These are phyloP conservation scores for Sturmia bella DNA, from an alignment of 2,888 invertebrate genomes.

Conservation along the genomic window DNA sequence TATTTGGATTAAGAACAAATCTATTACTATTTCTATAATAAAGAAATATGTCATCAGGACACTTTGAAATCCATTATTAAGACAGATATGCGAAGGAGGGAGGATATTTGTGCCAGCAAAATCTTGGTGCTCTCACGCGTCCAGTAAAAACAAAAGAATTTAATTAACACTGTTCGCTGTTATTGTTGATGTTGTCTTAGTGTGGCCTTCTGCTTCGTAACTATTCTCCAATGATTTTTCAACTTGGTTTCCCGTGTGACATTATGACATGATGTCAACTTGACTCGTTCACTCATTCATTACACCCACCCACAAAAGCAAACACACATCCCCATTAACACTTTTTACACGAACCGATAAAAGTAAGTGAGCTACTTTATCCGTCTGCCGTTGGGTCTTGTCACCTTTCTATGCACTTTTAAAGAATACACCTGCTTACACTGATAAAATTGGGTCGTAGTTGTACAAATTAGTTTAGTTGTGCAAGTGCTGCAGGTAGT, in stretches of 20 bases:
- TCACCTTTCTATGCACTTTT: neutral
- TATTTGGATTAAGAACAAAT: too few species aligned
- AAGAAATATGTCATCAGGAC: too few species aligned
- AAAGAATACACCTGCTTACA: too few species aligned
- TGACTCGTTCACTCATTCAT: slow-evolving; percentile 39
- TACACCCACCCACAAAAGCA: slow-evolving; percentile 23
- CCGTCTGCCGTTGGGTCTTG: slow-evolving; percentile 49
- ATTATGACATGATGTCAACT: slow-evolving; percentile 61
- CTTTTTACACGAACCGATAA: slow-evolving; percentile 45
- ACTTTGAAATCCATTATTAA: too few species aligned
- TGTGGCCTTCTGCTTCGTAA: neutral
- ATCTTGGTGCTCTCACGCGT: too few species aligned
- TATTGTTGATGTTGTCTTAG: neutral
- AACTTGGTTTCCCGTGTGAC: slow-evolving; percentile 50
- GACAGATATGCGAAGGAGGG: too few species aligned
- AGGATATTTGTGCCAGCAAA: too few species aligned
- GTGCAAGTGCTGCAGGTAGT: slow-evolving; percentile 11
- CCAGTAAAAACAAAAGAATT: neutral
- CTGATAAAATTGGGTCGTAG: neutral
- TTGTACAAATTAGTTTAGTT: neutral
- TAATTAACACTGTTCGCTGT: neutral
- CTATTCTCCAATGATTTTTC: slow-evolving; percentile 25
- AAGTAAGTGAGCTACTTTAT: slow-evolving; percentile 49
- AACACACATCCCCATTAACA: slow-evolving; percentile 28
- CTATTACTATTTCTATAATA: too few species aligned